These are phyloP conservation scores for Speoplatyrhinus poulsoni DNA, from an alignment of 2,113 vertebrate species.

Conservation along the genomic window DNA sequence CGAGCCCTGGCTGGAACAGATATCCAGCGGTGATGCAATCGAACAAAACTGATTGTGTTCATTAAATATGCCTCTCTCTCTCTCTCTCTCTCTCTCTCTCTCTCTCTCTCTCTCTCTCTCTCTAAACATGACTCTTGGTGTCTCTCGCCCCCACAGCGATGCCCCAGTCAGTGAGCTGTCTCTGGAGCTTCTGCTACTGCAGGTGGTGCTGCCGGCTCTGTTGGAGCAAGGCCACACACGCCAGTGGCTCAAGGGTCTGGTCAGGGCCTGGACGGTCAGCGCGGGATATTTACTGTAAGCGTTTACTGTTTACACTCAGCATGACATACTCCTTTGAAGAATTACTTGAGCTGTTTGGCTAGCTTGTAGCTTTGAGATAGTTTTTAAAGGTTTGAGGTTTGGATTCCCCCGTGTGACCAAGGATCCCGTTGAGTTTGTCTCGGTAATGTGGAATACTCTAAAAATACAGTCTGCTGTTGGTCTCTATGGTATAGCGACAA, in stretches of 20 bases:
- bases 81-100: not conserved
- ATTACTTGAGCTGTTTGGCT: too few species aligned
- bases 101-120: not conserved
- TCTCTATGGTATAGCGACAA: too few species aligned
- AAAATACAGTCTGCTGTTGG: too few species aligned
- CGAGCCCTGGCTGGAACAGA: too few species aligned
- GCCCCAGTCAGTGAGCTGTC: conserved; percentile 98
- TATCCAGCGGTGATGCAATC: too few species aligned
- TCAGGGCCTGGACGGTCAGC: conserved; percentile 95
- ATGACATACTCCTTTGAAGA: not conserved
- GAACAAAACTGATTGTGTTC: not conserved
- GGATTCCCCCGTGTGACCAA: too few species aligned
- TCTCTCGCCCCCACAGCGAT: conserved; percentile 78
- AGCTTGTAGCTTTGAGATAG: too few species aligned
- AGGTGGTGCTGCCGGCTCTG: conserved; percentile 97
- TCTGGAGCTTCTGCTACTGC: conserved; percentile 92
- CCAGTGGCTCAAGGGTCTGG: conserved; percentile 98
- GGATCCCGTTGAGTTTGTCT: too few species aligned
- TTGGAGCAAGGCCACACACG: conserved; percentile 97
- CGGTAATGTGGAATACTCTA: too few species aligned
- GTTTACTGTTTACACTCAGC: not conserved
- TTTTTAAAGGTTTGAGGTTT: too few species aligned
- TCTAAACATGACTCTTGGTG: not conserved
- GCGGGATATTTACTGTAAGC: conserved; percentile 96
- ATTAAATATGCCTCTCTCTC: not conserved